Conservation (phyloP, 2,888 invertebrate species). For the Laspeyria flexula region DNA sequence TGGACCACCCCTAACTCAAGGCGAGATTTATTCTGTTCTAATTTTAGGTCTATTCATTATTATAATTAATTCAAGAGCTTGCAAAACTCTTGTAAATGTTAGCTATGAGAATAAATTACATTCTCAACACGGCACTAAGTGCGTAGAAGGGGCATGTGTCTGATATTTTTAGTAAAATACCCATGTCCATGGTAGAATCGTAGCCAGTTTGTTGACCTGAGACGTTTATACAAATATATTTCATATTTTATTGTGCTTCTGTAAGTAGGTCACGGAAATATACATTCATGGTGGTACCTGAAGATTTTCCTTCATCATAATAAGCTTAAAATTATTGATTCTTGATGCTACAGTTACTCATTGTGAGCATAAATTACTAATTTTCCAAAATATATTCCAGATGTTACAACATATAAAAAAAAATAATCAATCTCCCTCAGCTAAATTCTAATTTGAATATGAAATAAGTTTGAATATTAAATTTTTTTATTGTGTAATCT, state of each 20-base stretch:
- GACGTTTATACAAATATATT: slow-evolving; percentile 8
- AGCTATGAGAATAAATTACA: slow-evolving; percentile 1
- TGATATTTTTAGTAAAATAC: background rate
- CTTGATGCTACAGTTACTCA: too few relatives aligned
- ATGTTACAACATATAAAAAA: too few relatives aligned
- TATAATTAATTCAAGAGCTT: slow-evolving; percentile 24
- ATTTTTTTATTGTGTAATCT: background rate
- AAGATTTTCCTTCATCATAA: background rate
- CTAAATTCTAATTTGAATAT: too few relatives aligned
- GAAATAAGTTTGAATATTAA: background rate
- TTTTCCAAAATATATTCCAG: too few relatives aligned
- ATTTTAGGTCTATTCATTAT: slow-evolving; percentile 52
- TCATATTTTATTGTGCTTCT: slow-evolving; percentile 13
- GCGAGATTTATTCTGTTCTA: slow-evolving; percentile 51
- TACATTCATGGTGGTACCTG: background rate
- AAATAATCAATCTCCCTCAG: background rate
- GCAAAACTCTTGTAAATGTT: background rate
- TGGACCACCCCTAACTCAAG: slow-evolving; percentile 55
- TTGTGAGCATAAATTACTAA: too few relatives aligned
- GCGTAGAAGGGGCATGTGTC: slow-evolving; percentile 19
- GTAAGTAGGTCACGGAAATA: slow-evolving; percentile 28
- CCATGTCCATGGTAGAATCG: background rate
- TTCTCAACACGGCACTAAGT: background rate
- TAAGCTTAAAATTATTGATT: too few relatives aligned
- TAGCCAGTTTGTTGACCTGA: slow-evolving; percentile 1